Base-by-base conservation (phyloP, 2,888 invertebrate species). In the Dinocampus coccinellae region DNA sequence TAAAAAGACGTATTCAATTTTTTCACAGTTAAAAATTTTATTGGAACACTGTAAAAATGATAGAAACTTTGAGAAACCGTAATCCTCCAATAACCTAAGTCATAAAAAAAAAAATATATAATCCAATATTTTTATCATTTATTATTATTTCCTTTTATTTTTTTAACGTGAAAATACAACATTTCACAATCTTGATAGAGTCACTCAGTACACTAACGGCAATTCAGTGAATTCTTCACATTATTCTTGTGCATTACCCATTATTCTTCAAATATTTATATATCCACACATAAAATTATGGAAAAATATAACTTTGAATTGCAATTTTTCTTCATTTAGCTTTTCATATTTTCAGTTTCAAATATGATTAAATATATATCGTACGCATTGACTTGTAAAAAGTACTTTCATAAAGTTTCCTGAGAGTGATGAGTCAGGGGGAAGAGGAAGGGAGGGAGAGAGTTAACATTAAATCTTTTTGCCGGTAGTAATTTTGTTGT, bases 311-410 rank as follows among this genome's bases (percentile, higher is more conserved):
- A 26, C 16, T 13, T 57, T 57, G 16, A 39, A 66, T 57, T 16
- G 10, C 3, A 16, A 36, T 42, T 73, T 69, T 57, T 55, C 63
- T 70, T 33, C 70, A 64, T 52, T 60, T 55, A 64, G 70, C 57
- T 47, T 65, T 65, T 68, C 74, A 66, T 73, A 75, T 67, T 74
- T 84, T 81, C 79, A 85, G 84, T 85, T 86, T 81, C 77, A 81
- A 80, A 86, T 84, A 83, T 84, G 84, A 85, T 85, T 82, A 77
- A 33, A 26, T 58, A 69, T 53, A 24, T 63, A 76, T 76, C 75
- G 76, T 79, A 78, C 81, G 78, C 82, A 80, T 82, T 82, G 82
- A 81, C 80, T 75, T 76, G 75, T 73, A 75, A 76, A 72, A 58
- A 26, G 75, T 76, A 70, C 75, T 74, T 70, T 73, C 61, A 72